Evolutionary conservation across 2,113 vertebrate species (phyloP).

Genomic region (Motacilla tschutschensis): DNA sequence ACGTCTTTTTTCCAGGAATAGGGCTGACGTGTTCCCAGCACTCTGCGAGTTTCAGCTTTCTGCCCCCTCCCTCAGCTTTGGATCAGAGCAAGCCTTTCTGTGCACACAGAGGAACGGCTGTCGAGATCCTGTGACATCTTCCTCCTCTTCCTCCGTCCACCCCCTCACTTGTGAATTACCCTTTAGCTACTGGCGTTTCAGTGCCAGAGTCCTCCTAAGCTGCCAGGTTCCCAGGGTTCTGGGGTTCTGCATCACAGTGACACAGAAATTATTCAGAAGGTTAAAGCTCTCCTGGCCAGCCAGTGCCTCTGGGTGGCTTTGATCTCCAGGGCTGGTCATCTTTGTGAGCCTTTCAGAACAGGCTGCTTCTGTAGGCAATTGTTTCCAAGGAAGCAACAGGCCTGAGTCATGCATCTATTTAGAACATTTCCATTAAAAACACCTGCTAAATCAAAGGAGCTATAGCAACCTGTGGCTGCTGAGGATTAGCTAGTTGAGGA

Average conservation of each 20-base stretch:
- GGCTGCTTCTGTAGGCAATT: constrained; percentile 46
- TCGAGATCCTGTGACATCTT: constrained; percentile 51
- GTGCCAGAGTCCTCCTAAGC: neutral
- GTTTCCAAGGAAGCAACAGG: constrained; percentile 62
- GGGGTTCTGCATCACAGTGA: neutral
- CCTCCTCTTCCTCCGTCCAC: constrained; percentile 33
- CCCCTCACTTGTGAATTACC: constrained; percentile 39
- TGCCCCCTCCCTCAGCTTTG: neutral
- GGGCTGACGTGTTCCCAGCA: constrained; percentile 14
- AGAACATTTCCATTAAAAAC: constrained; percentile 65
- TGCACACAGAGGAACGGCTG: constrained; percentile 21
- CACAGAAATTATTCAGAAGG: neutral
- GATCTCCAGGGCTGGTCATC: constrained; percentile 28
- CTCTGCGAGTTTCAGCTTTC: neutral
- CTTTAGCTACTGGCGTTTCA: constrained; percentile 7
- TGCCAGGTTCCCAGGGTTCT: neutral
- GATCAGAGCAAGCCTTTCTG: constrained; percentile 22
- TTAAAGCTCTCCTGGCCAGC: neutral
- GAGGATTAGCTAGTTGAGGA: constrained; percentile 44
- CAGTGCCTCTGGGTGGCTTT: neutral
- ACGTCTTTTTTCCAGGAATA: constrained; percentile 28
- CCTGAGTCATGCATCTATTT: constrained; percentile 58
- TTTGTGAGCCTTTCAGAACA: neutral
- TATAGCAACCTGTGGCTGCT: constrained; percentile 58
- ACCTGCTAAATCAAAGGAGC: constrained; percentile 57